These are phyloP conservation scores for Arvicanthis niloticus DNA, from an alignment of 2,113 vertebrate species.

Conservation along the genomic window DNA sequence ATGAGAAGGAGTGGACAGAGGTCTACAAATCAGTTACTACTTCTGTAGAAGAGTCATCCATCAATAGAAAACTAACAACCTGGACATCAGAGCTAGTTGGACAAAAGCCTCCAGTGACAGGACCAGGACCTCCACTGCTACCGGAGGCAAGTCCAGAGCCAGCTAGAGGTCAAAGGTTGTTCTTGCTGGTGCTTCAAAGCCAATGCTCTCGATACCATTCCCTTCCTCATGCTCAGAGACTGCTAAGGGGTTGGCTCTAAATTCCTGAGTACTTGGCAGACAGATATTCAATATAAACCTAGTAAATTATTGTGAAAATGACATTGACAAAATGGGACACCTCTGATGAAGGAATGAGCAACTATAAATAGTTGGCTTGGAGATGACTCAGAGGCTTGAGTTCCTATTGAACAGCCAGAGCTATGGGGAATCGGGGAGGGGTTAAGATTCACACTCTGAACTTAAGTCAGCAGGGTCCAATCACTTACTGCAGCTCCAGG, in stretches of 20 bases:
- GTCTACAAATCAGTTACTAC: neutral
- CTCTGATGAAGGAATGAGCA: neutral
- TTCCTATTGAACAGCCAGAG: slow-evolving; percentile 12
- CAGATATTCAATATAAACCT: neutral
- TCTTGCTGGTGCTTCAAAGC: neutral
- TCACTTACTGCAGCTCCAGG: neutral
- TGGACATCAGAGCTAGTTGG: neutral
- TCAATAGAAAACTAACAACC: neutral
- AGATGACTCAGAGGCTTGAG: slow-evolving; percentile 12
- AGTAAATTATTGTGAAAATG: slow-evolving; percentile 15
- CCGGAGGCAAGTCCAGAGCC: neutral
- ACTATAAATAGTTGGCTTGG: neutral
- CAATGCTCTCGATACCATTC: neutral
- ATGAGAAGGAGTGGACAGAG: neutral
- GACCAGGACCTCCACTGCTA: neutral
- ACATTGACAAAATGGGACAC: slow-evolving; percentile 8
- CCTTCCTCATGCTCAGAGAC: neutral
- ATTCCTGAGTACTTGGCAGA: neutral
- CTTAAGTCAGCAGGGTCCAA: neutral
- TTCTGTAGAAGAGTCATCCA: slow-evolving; percentile 38
- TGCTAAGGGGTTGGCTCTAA: neutral
- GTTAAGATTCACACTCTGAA: neutral
- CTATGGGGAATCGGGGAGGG: neutral
- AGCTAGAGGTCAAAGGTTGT: neutral
- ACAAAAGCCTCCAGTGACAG: neutral